phyloP scores from a whole-genome alignment of 2,888 invertebrate genomes.

The Xestia xanthographa region DNA sequence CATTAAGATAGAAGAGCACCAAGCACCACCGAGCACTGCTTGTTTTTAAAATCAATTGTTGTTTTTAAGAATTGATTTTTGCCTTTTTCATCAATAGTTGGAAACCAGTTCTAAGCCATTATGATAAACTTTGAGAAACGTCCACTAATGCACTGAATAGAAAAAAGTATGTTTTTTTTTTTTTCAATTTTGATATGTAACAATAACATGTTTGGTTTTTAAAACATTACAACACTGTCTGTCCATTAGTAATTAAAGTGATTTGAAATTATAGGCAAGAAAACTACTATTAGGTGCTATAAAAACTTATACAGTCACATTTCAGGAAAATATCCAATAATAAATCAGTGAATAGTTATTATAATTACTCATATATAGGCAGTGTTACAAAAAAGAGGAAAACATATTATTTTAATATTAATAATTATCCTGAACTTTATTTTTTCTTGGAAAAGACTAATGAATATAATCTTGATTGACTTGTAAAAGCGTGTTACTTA shows the following conservation, averaged over 20 bases:
- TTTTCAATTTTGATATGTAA: not conserved
- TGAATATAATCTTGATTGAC: not conserved
- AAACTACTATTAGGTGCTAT: not conserved
- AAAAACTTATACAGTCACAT: not conserved
- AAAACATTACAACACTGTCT: no score
- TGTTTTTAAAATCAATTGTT: not conserved
- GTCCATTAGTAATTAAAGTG: not conserved
- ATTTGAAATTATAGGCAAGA: not conserved
- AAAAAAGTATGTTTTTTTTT: not conserved
- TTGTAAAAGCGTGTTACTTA: not conserved
- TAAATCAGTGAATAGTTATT: slow-evolving; percentile 11
- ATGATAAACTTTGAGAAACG: not conserved
- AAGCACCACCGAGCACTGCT: no score
- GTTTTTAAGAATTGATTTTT: not conserved
- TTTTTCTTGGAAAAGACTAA: not conserved
- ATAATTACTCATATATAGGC: not conserved
- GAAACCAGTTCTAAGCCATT: no score
- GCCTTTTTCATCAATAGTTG: not conserved
- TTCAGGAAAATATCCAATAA: slow-evolving; percentile 21
- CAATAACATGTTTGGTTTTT: not conserved
- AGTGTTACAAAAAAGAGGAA: slow-evolving; percentile 3
- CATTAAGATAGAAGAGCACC: not conserved
- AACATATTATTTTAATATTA: not conserved
- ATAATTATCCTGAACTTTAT: not conserved
- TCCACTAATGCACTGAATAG: not conserved